Evolutionary conservation across 92 coral and sea anemone species (phyloP), one percentile per base, ranked within the genome.

Genomic region (Parazoanthus darwini): DNA sequence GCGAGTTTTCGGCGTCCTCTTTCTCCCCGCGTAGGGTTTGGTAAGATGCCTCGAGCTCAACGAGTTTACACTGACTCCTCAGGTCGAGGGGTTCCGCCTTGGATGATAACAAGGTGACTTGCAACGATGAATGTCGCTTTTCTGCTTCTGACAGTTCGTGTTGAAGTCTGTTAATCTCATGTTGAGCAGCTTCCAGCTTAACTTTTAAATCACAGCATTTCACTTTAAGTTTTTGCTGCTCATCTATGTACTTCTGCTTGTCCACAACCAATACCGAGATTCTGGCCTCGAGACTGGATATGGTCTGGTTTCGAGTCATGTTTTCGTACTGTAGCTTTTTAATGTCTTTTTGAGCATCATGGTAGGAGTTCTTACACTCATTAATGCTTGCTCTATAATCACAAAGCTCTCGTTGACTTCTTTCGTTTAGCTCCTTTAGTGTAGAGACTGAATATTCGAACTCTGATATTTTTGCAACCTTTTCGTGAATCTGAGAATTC

Each of bases 1-100:
- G 36, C 7, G 74, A 35, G 37, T 86, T 80, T 74, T 90, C 89
- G 18, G 90, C 90, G 38, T 90, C 92, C 25, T 90, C 92, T 48
- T 90, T 88, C 72, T 90, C 92, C 35, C 89, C 85, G 11, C 71
- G 82, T 46, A 90, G 63, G 23, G 86, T 90, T 37, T 86, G 76
- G 38, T 79, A 90, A 58, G 87, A 58, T 38, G 70, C 73, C 46
- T 86, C 80, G 2, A 90, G 81, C 87, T 90, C 87, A 81, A 81
- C 29, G 10, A 81, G 35, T 15, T 81, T 81, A 22, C 72, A 81
- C 42, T 90, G 85, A 77, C 78, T 86, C 82, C 80, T 90, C 46
- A 85, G 18, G 72, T 81, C 73, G 15, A 37, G 29, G 6, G 48
- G 36, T 36, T 81, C 85, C 46, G 18, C 37, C 74, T 81, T 59